These are phyloP conservation scores for Eledona agricola DNA, from an alignment of 2,888 invertebrate genomes.

Conservation along the genomic window DNA sequence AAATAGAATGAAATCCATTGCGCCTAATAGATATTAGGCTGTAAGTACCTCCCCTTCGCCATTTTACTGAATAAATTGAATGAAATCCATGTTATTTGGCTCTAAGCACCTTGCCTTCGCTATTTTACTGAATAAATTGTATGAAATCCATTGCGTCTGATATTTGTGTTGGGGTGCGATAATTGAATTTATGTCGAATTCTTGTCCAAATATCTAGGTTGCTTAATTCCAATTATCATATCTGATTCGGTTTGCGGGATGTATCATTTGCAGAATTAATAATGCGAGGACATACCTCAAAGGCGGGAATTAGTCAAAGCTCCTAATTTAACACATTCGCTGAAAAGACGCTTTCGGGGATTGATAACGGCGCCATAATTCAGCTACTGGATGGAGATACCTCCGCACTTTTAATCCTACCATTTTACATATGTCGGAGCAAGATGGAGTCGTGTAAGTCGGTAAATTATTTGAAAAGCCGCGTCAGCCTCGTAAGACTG, in stretches of 20 bases:
- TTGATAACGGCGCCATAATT: constrained; percentile 28
- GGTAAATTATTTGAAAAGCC: constrained; percentile 39
- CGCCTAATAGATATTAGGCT: no score
- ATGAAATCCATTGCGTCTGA: no score
- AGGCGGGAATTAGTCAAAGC: constrained; percentile 25
- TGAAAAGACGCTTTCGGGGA: constrained; percentile 26
- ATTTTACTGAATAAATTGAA: no score
- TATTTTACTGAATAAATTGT: no score
- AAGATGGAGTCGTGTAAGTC: constrained; percentile 28
- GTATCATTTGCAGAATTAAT: constrained; percentile 22
- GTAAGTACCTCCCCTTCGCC: no score
- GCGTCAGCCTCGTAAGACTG: constrained; percentile 40
- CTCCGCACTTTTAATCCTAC: constrained; percentile 24
- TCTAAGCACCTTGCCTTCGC: no score
- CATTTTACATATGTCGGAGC: constrained; percentile 25
- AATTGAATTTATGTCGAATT: constrained; percentile 10
- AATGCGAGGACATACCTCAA: constrained; percentile 6
- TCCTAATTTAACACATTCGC: constrained; percentile 30
- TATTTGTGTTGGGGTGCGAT: no score
- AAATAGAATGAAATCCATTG: no score
- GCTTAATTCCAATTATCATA: constrained; percentile 21
- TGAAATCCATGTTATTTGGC: no score
- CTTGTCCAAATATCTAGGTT: constrained; percentile 5
- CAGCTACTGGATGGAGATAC: constrained; percentile 18
- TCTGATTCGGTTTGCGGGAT: constrained; percentile 18